Evolutionary conservation across 2,888 invertebrate species (phyloP), one percentile per base, ranked within the genome.

Genomic region (Selenia dentaria): DNA sequence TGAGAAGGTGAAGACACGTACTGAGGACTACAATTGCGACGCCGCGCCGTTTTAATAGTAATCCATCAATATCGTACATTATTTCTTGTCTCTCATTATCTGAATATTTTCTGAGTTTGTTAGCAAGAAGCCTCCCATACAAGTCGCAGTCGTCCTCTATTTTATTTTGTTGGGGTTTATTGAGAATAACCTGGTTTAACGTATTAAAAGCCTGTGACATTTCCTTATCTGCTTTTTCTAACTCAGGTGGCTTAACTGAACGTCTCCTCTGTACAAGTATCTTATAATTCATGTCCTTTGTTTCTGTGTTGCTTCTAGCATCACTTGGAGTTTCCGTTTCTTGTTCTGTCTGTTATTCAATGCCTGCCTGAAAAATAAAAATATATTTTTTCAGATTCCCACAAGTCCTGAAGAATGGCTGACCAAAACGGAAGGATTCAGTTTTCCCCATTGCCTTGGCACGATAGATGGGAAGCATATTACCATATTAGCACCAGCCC

Each of bases 41-140:
- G 42, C 11, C 31, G 47, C 29, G 42, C 11, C 31, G 47, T 35
- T 41, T 62, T 6, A 62, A 46, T 28, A 62, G 36, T 26, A 62
- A 24, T 6, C 57, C 59, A 14, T 62, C 62, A 6, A 61, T 31
- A 29, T 63, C 58, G 38, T 60, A 60, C 63, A 63, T 62, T 9
- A 63, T 58, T 43, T 60, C 58, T 51, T 55, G 58, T 10, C 60
- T 44, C 36, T 60, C 58, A 27, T 40, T 47, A 10, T 56, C 60
- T 18, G 63, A 54, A 40, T 53, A 62, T 50, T 57, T 49, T 37
- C 58, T 52, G n/a, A 63, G 31, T 37, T 59, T 57, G 24, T 55
- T 60, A 34, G 63, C 63, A 36, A 63, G 16, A 14, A 60, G 32
- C 35, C 52, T 58, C 6, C 55, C 60, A 42, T 63, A 60, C 13